Conservation (phyloP, 2,888 invertebrate species). For the Bellardia bayeri region DNA sequence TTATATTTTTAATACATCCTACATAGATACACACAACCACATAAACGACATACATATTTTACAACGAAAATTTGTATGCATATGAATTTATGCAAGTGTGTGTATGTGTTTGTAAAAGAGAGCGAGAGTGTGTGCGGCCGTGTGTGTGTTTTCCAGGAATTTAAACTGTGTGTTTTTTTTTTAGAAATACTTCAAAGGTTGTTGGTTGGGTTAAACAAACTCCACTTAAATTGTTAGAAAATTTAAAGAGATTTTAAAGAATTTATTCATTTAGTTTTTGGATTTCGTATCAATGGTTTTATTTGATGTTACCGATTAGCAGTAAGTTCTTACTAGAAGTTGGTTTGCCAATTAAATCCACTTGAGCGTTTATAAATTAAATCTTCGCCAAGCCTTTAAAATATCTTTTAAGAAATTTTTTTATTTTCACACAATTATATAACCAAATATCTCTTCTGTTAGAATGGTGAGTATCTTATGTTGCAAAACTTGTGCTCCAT, state of each 20-base stretch:
- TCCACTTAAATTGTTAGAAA: constrained; percentile 1
- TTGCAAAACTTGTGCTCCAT: too few relatives aligned
- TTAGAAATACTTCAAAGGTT: constrained; percentile 36
- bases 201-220: constrained; percentile 18
- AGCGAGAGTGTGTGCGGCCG: constrained; percentile 5
- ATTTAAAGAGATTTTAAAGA: not conserved
- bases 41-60: not conserved
- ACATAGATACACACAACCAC: not conserved
- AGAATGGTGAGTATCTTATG: too few relatives aligned
- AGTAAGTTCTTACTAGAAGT: too few relatives aligned
- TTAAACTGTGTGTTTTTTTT: constrained; percentile 17
- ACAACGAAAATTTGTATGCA: not conserved
- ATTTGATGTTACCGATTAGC: not conserved
- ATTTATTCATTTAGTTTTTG: not conserved
- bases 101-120: not conserved
- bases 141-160: not conserved
- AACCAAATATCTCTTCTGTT: too few relatives aligned
- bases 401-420: too few relatives aligned
- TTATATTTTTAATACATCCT: not conserved
- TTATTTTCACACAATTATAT: too few relatives aligned
- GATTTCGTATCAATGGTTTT: not conserved
- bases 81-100: not conserved
- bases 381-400: too few relatives aligned
- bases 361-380: too few relatives aligned
- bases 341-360: too few relatives aligned